Evolutionary conservation across 2,113 vertebrate genomes (phyloP), one percentile per base, ranked within the genome.

Genomic region (Sialia sialis): DNA sequence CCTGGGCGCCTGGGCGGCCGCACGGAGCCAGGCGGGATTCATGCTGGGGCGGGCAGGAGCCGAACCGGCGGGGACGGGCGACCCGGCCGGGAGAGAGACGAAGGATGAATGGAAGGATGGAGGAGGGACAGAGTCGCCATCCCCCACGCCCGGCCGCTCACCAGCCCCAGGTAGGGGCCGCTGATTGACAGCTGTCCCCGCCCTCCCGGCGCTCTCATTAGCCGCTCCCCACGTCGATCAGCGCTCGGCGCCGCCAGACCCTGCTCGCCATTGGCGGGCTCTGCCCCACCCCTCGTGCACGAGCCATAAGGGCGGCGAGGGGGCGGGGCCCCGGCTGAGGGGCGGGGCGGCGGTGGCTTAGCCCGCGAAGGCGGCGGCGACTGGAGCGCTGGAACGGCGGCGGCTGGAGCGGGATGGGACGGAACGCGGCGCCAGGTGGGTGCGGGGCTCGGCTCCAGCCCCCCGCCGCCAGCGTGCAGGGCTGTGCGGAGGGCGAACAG

Each of bases 21-120:
- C 48, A 10, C 2, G 1, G 36, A 29, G 17, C 3, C 26, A 32
- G 6, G 11, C 6, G 4, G 16, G 8, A 62, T 10, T 2, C 13
- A 41, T 21, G 16, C 58, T 18, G 4, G 2, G 3, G 5, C 3
- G 8, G 25, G 22, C 58, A 11, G 4, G 2, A 3, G 6, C 4
- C 10, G 22, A 11, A 12, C 7, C 2, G 1, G 2, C 2, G 9
- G 0, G 9, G 4, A 10, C 4, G 0, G 6, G 9, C 5, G 2
- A 8, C 3, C 4, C 14, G 3, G 7, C 2, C 11, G 11, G 6
- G 9, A 21, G 16, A 25, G 16, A 43, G 8, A 20, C 13, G 43
- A 21, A 27, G 9, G 58, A 62, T 32, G n/a, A 3, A 58, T 10
- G 11, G 4, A 34, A 5, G 23, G 30, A 18, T 4, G 7, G 13